These are phyloP conservation scores for Eupithecia tripunctaria DNA, from an alignment of 2,888 invertebrate species.

Conservation along the genomic window DNA sequence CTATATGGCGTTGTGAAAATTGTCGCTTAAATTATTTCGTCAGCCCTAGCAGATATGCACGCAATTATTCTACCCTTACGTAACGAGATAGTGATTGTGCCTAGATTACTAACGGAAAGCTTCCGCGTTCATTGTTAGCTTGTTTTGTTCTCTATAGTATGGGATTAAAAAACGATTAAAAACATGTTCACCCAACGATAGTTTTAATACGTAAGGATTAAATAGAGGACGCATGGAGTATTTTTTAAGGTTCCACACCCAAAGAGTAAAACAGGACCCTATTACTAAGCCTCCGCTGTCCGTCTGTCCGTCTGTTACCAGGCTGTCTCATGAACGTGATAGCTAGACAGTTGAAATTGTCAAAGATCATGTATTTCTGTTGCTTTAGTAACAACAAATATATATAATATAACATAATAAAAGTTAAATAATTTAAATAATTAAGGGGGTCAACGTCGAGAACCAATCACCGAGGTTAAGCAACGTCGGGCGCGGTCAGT, in stretches of 20 bases:
- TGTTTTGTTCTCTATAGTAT: slow-evolving; percentile 5
- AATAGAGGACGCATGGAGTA: background rate
- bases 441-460: too few species aligned
- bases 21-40: background rate
- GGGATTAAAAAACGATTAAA: background rate
- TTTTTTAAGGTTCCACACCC: too few species aligned
- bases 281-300: too few species aligned
- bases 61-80: slow-evolving; percentile 38
- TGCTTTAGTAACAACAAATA: too few species aligned
- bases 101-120: slow-evolving; percentile 33
- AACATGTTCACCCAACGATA: background rate
- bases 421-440: too few species aligned
- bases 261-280: too few species aligned
- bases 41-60: slow-evolving; percentile 35
- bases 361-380: too few species aligned
- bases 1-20: background rate
- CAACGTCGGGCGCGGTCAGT: slow-evolving; percentile 77
- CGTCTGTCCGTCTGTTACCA: too few species aligned
- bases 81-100: slow-evolving; percentile 38
- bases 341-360: too few species aligned
- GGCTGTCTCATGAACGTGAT: too few species aligned
- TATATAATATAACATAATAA: too few species aligned
- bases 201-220: background rate
- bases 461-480: slow-evolving; percentile 78
- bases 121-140: slow-evolving; percentile 26